Evolutionary conservation across 2,888 invertebrate species (phyloP), one percentile per base, ranked within the genome.

Genomic region (Xanthorhoe designata): DNA sequence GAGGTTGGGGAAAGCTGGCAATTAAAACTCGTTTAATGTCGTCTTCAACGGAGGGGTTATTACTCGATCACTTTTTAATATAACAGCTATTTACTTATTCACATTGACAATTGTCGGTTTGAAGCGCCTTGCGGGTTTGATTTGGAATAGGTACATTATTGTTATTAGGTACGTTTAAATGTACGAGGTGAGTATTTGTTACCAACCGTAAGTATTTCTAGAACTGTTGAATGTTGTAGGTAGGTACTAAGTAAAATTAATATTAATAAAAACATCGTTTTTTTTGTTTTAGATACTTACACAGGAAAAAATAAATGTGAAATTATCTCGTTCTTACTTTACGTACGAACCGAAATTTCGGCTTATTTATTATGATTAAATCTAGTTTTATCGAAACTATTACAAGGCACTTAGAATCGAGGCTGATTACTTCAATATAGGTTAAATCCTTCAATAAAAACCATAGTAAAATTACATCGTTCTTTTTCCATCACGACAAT

Each of bases 1-100:
- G 69, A 72, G 71, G 68, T 63, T 52, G 79, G 74, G 73, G 78
- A 75, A 69, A 75, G 70, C 71, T 73, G 75, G 76, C 80, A 82
- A 84, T 84, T 83, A 83, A 82, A 83, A 82, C 79, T 77, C 78
- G 75, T 78, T 75, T 75, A 72, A 72, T 72, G 77, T 78, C 78
- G 80, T 78, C 79, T 75, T 73, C 70, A 80, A 77, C 78, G 74
- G 71, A 61, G 73, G 75, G 78, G 68, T 65, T 67, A 71, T 69
- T 70, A 57, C 61, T 19, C 65, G 56, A 72, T 69, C 61, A 65
- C 62, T 69, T 66, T 66, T 69, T 58, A 69, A 66, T 69, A 63
- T 59, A 60, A 58, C 56, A 54, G 47, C 45, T 53, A 24, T 63
- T 59, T 59, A 62, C 32, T 66, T 58, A 58, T 61, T 54, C 49